Evolutionary conservation across 2,888 invertebrate species (phyloP).

Genomic region (Tolmerus cingulatus): DNA sequence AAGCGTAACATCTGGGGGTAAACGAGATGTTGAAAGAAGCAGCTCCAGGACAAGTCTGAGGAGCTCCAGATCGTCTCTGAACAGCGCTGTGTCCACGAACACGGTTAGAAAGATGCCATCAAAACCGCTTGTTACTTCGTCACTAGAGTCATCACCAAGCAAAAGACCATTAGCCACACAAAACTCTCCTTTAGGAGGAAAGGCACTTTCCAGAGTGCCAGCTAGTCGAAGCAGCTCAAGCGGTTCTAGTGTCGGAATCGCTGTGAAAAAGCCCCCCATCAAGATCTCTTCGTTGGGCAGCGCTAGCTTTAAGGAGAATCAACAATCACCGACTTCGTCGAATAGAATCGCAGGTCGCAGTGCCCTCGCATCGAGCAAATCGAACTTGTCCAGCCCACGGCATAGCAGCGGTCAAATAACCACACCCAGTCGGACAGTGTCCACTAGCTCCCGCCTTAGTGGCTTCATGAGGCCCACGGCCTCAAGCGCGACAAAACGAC

Average conservation of each 20-base stretch:
- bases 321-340: conserved; percentile 49
- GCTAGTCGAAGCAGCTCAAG: conserved; percentile 70
- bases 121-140: conserved; percentile 61
- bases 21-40: conserved; percentile 75
- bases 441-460: conserved; percentile 57
- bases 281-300: conserved; percentile 54
- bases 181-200: conserved; percentile 60
- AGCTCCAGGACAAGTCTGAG: conserved; percentile 80
- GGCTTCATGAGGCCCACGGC: conserved; percentile 90
- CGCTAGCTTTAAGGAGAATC: conserved; percentile 65
- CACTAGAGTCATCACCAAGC: conserved; percentile 60
- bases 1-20: conserved; percentile 52
- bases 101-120: conserved; percentile 78
- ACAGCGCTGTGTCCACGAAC: conserved; percentile 79
- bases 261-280: conserved; percentile 54
- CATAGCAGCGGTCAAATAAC: conserved; percentile 50
- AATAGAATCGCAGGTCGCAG: conserved; percentile 53
- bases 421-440: conserved; percentile 44
- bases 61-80: conserved; percentile 83
- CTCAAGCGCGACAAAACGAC: conserved; percentile 77
- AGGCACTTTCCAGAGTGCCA: conserved; percentile 62
- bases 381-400: conserved; percentile 49
- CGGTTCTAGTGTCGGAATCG: conserved; percentile 69
- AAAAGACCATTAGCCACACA: conserved; percentile 66
- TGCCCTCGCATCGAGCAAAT: conserved; percentile 51